Evolutionary conservation across 2,888 invertebrate genomes (phyloP).

Genomic region (Nomada hirtipes): DNA sequence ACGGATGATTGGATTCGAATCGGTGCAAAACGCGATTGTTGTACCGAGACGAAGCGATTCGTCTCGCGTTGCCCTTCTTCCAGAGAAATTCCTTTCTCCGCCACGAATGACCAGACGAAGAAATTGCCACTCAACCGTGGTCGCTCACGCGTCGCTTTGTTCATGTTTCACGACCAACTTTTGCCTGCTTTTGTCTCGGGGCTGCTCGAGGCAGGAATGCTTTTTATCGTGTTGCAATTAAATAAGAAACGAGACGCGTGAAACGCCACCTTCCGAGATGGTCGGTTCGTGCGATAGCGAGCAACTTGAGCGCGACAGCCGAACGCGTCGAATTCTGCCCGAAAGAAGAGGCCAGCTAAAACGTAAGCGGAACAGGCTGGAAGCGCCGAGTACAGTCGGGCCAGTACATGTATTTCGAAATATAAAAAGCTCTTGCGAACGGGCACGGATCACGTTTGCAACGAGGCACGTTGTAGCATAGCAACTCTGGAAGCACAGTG

Average conservation of each 20-base stretch:
- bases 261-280: background rate
- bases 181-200: background rate
- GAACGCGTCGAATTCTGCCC: no score
- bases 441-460: constrained; percentile 46
- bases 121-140: constrained; percentile 14
- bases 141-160: background rate
- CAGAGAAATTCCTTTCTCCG: constrained; percentile 27
- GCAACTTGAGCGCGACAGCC: no score
- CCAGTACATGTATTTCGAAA: constrained; percentile 40
- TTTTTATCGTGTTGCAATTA: constrained; percentile 2
- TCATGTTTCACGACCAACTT: background rate
- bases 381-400: background rate
- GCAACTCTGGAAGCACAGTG: constrained; percentile 51
- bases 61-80: no score
- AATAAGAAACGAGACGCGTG: background rate
- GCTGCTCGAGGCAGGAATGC: background rate
- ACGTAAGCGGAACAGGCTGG: no score
- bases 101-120: constrained; percentile 18
- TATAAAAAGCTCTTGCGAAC: constrained; percentile 43
- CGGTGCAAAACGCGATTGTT: background rate
- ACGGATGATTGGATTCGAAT: constrained; percentile 46
- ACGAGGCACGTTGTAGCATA: constrained; percentile 40
- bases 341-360: no score
- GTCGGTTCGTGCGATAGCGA: no score
- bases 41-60: no score